Conservation (phyloP, 2,113 vertebrate species). For the pig (Sus scrofa) region T2T-Sscrofa CM000823.6:63126001-63126500, state of each 20-base stretch:
- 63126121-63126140: neutral
- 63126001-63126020: too few species aligned
- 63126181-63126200: neutral
- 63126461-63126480: slow-evolving; percentile 4
- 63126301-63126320: too few species aligned
- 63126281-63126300: too few species aligned
- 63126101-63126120: neutral
- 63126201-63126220: neutral
- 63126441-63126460: neutral
- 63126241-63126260: too few species aligned
- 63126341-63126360: too few species aligned
- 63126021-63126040: fast-evolving
- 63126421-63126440: neutral
- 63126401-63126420: too few species aligned
- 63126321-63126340: too few species aligned
- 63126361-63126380: too few species aligned
- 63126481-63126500: neutral
- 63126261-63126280: too few species aligned
- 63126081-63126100: neutral
- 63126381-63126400: too few species aligned
- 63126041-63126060: neutral
- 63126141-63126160: neutral
- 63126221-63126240: too few species aligned
- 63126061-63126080: neutral
- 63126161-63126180: neutral